Conservation (phyloP, 2,797 vertebrate genomes). For the Gymnoscopelus microlampas region DNA sequence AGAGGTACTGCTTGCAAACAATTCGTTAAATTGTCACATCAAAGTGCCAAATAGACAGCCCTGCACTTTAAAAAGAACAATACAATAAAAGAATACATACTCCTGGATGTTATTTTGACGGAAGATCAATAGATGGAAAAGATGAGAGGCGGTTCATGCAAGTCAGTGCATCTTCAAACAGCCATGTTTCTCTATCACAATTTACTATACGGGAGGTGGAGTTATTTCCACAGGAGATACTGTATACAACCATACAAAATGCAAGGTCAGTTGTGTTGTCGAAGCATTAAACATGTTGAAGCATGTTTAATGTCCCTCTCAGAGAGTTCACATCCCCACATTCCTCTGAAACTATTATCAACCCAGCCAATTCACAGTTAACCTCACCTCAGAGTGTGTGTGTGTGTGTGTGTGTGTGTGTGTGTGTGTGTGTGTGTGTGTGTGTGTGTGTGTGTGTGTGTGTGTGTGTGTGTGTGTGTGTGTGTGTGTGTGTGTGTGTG, state of each 20-base stretch:
- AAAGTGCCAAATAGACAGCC: too few relatives aligned
- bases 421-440: constrained; percentile 1
- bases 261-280: too few relatives aligned
- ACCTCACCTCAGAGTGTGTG: constrained; percentile 12
- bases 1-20: too few relatives aligned
- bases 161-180: constrained; percentile 33
- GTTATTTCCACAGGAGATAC: too few relatives aligned
- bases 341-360: constrained; percentile 44
- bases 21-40: too few relatives aligned
- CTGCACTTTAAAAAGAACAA: too few relatives aligned
- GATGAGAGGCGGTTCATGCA: constrained; percentile 54
- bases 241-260: constrained; percentile 22
- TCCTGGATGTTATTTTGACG: constrained; percentile 52
- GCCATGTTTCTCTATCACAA: not conserved
- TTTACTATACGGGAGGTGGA: too few relatives aligned
- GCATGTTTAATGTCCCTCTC: constrained; percentile 42
- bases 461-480: not conserved
- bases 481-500: constrained; percentile 18
- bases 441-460: constrained; percentile 2
- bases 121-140: constrained; percentile 56
- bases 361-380: constrained; percentile 38
- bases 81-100: too few relatives aligned
- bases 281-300: not conserved
- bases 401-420: constrained; percentile 28
- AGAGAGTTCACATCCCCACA: constrained; percentile 38